Evolutionary conservation across 37 sponge, comb jelly and placozoan genomes (phyloP).

Genomic region (Hexactinellida sp.): DNA sequence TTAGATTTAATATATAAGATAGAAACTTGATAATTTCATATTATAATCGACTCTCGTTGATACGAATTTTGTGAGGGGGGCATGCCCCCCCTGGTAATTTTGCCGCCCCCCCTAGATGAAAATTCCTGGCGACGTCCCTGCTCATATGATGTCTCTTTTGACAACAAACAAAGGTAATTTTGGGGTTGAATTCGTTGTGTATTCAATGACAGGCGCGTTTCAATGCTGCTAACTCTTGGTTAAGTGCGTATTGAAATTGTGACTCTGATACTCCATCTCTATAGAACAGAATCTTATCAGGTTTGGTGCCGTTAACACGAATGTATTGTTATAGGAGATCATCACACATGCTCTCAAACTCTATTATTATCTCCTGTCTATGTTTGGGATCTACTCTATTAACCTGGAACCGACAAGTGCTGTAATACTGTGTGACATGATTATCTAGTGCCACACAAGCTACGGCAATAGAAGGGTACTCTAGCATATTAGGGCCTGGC

Average conservation of each 20-base stretch:
- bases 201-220: conserved; percentile 51
- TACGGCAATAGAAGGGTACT: conserved; percentile 48
- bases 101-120: too few species aligned
- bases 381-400: not conserved
- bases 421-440: not conserved
- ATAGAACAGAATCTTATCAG: conserved; percentile 55
- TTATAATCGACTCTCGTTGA: too few species aligned
- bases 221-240: conserved; percentile 39
- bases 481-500: conserved; percentile 22
- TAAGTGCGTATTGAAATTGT: conserved; percentile 45
- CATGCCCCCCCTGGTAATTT: too few species aligned
- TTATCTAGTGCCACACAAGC: not conserved
- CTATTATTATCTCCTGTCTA: not conserved
- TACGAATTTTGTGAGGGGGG: too few species aligned
- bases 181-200: conserved; percentile 51
- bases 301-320: conserved; percentile 23
- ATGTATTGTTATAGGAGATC: conserved; percentile 39
- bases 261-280: conserved; percentile 77
- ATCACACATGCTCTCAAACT: not conserved
- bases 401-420: not conserved
- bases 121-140: too few species aligned
- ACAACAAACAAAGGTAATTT: conserved; percentile 58
- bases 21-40: too few species aligned
- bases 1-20: too few species aligned
- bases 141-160: conserved; percentile 89